These are phyloP conservation scores for Drosophila nr. fundita DNA, from an alignment of 2,888 invertebrate species.

Conservation along the genomic window DNA sequence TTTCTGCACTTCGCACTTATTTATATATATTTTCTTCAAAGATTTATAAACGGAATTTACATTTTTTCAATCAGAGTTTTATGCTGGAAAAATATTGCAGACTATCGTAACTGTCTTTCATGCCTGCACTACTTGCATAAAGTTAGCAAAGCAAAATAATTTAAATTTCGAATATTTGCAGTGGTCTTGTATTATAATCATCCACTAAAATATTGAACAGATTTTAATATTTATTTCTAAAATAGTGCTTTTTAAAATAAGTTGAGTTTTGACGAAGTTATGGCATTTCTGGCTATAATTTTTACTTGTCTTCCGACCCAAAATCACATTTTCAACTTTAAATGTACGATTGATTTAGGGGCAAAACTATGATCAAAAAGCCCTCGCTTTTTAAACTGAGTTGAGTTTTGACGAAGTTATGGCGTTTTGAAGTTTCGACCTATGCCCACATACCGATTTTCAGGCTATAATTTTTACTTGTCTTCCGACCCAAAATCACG, in stretches of 20 bases:
- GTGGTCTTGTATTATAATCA: background rate
- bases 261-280: too few species aligned
- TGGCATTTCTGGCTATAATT: too few species aligned
- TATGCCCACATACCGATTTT: too few species aligned
- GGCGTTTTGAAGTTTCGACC: too few species aligned
- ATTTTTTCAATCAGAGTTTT: background rate
- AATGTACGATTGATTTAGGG: too few species aligned
- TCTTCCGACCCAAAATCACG: too few species aligned
- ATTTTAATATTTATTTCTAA: background rate
- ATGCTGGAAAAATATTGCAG: background rate
- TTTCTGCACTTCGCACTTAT: conserved; percentile 13
- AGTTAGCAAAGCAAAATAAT: background rate
- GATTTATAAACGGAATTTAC: conserved; percentile 8
- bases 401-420: too few species aligned
- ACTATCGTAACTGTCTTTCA: background rate
- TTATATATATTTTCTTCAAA: background rate
- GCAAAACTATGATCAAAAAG: too few species aligned
- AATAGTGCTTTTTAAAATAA: background rate
- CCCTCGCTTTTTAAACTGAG: too few species aligned
- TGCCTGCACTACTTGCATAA: background rate
- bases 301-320: too few species aligned
- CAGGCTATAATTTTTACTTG: too few species aligned
- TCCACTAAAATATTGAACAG: background rate
- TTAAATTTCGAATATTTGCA: background rate
- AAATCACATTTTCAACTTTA: too few species aligned